A percentile compares a stretch with the other conserved stretches of the same genome.
Evolutionary conservation across 2,888 invertebrate genomes (phyloP).

Genomic region (Xiphydria camelus): DNA sequence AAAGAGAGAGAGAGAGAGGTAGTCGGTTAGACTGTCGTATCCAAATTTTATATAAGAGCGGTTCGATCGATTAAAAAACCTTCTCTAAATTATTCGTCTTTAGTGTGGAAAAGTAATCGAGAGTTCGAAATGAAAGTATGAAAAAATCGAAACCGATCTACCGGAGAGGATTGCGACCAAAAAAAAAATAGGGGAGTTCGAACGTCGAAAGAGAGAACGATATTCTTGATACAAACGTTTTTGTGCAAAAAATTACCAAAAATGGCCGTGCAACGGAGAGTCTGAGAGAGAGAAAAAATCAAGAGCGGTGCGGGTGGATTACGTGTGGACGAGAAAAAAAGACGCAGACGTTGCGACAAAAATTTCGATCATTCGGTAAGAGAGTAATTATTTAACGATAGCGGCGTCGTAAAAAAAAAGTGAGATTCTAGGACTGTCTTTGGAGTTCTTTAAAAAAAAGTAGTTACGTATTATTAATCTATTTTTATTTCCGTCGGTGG

Average conservation of each 20-base stretch:
- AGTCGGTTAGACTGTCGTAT: no score
- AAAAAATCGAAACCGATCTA: no score
- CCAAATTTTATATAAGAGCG: no score
- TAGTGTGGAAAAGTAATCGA: no score
- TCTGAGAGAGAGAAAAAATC: conserved; percentile 19
- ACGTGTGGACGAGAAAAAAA: conserved; percentile 31
- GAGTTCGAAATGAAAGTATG: no score
- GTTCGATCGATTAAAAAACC: no score
- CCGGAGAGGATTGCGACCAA: conserved; percentile 5
- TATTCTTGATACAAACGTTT: conserved; percentile 57
- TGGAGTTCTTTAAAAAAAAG: conserved; percentile 34
- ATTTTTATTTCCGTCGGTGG: conserved; percentile 32
- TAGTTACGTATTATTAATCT: conserved; percentile 32
- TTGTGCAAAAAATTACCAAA: conserved; percentile 33
- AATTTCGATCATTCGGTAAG: no score
- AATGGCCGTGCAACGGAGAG: background rate
- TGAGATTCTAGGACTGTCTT: conserved; percentile 45
- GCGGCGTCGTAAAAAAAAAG: conserved; percentile 25
- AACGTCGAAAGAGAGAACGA: conserved; percentile 31
- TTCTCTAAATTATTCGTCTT: no score
- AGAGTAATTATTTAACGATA: no score
- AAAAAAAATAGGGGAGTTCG: background rate
- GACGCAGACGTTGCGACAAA: conserved; percentile 25
- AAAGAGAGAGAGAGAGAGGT: no score
- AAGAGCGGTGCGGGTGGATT: no score